phyloP scores from a whole-genome alignment of 1,140 invertebrate species.

The Bombus impatiens region DNA sequence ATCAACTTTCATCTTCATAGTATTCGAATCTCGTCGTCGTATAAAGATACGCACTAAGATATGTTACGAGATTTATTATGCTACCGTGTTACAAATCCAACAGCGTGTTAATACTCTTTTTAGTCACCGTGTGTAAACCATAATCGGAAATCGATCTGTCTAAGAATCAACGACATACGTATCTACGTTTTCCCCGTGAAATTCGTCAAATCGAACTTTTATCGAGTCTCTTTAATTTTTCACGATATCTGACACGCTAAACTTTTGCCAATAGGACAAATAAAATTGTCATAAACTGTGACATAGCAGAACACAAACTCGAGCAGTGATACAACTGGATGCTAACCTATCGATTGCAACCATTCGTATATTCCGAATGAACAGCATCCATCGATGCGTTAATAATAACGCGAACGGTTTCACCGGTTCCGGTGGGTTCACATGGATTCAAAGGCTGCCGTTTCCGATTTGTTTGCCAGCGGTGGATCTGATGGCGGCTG shows the following conservation, averaged over 20 bases:
- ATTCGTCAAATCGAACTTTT: background rate
- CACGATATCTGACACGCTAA: background rate
- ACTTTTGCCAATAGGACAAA: background rate
- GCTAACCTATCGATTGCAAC: conserved; percentile 36
- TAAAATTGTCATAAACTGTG: background rate
- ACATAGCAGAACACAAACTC: conserved; percentile 16
- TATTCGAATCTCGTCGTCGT: no score
- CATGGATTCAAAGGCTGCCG: conserved; percentile 20
- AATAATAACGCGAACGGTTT: conserved; percentile 46
- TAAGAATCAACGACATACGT: background rate
- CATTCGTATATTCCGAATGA: conserved; percentile 37
- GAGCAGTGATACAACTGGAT: background rate
- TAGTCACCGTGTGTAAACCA: background rate
- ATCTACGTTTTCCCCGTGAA: background rate
- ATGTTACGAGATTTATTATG: no score
- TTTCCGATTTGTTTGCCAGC: conserved; percentile 8
- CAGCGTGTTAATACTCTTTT: background rate
- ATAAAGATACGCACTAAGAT: no score
- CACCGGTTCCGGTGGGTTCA: conserved; percentile 4
- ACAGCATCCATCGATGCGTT: conserved; percentile 37
- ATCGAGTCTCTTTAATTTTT: background rate
- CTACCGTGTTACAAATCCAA: background rate
- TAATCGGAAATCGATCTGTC: background rate
- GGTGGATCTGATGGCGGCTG: background rate
- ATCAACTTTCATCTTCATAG: no score